Conservation (phyloP, 1,140 invertebrate genomes). For the Ostrea edulis region DNA sequence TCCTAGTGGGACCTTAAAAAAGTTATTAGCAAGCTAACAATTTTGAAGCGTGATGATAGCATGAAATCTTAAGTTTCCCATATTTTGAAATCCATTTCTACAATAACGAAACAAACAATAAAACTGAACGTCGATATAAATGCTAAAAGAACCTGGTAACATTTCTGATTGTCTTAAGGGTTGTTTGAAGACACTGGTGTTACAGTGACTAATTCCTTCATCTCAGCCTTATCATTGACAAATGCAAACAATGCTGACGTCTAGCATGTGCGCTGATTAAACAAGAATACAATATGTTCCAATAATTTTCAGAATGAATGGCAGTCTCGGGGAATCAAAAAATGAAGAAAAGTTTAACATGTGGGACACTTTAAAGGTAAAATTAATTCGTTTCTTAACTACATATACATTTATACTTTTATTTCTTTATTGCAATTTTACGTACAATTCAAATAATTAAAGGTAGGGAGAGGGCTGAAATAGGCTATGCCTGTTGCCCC, state of each 20-base stretch:
- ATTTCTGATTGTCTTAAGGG: neutral
- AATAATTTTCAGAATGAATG: conserved; percentile 17
- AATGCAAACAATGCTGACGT: neutral
- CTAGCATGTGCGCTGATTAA: conserved; percentile 14
- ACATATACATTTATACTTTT: too few relatives aligned
- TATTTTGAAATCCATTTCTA: neutral
- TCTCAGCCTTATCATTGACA: neutral
- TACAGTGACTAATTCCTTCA: neutral
- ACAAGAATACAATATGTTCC: conserved; percentile 11
- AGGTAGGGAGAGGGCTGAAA: too few relatives aligned
- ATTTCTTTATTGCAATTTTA: too few relatives aligned
- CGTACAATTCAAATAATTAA: too few relatives aligned
- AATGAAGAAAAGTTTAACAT: neutral
- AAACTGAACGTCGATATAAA: neutral
- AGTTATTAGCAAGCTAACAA: neutral
- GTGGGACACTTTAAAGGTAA: neutral
- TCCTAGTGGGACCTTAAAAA: conserved; percentile 68
- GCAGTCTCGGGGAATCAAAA: neutral
- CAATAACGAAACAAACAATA: neutral
- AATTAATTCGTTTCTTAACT: neutral
- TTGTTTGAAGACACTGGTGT: neutral
- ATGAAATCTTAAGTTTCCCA: neutral
- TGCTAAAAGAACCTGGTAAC: neutral
- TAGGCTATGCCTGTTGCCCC: too few relatives aligned
- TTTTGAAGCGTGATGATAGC: neutral